Conservation (phyloP, 2,797 vertebrate species). For the Myripristis murdjan region DNA sequence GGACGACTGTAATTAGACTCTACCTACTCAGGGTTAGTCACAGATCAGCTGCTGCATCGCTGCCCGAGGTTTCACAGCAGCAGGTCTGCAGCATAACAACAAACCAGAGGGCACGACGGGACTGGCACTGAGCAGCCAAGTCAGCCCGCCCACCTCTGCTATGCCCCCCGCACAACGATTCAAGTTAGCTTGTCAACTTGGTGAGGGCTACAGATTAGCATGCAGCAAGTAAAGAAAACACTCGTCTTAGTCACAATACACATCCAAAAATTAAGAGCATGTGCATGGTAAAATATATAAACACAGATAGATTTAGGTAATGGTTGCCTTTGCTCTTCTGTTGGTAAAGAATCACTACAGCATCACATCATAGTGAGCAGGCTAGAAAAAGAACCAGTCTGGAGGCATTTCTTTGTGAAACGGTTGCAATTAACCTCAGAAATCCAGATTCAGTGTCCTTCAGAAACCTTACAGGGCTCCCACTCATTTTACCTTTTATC, state of each 20-base stretch:
- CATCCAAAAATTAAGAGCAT: not conserved
- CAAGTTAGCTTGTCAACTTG: not conserved
- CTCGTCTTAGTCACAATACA: conserved; percentile 3
- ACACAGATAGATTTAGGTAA: too few relatives aligned
- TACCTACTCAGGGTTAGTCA: conserved; percentile 65
- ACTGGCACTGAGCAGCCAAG: not conserved
- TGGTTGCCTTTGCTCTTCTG: too few relatives aligned
- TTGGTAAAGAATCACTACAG: too few relatives aligned
- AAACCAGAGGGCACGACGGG: conserved; percentile 1
- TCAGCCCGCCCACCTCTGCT: not conserved
- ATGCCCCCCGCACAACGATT: not conserved
- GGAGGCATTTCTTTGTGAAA: too few relatives aligned
- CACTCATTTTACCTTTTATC: too few relatives aligned
- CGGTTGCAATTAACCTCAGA: too few relatives aligned
- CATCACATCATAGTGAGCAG: too few relatives aligned
- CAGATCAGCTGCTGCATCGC: conserved; percentile 28
- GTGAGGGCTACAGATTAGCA: not conserved
- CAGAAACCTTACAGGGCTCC: not conserved
- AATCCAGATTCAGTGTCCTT: not conserved
- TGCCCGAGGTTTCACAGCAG: conserved; percentile 26
- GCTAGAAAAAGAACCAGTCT: too few relatives aligned
- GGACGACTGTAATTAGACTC: conserved; percentile 42
- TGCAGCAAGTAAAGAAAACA: conserved; percentile 1
- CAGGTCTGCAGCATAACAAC: conserved; percentile 21
- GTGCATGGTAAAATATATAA: not conserved